Percentiles rank a stretch among this genome's conserved stretches.
These are phyloP conservation scores for Eupsilia transversa DNA, from an alignment of 2,888 invertebrate genomes.

Conservation along the genomic window DNA sequence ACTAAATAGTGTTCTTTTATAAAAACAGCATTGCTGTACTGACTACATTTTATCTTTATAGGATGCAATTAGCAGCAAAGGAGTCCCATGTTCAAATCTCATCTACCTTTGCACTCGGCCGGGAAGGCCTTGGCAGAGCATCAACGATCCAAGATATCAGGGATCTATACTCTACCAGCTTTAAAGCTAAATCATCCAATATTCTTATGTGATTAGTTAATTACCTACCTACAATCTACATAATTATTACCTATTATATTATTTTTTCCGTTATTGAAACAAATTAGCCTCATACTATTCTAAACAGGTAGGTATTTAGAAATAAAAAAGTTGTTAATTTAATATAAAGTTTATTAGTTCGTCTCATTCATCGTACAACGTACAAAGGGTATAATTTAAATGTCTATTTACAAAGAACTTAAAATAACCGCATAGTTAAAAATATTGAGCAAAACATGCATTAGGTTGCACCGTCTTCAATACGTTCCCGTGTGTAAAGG, in stretches of 20 bases:
- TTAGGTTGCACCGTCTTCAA: slow-evolving; percentile 65
- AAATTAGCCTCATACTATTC: background rate
- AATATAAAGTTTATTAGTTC: slow-evolving; percentile 66
- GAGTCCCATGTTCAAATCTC: slow-evolving; percentile 4
- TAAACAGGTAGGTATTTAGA: slow-evolving; percentile 28
- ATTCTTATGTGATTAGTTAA: background rate
- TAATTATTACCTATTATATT: no score
- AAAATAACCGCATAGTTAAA: slow-evolving; percentile 67
- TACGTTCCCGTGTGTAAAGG: slow-evolving; percentile 69
- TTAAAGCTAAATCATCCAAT: background rate
- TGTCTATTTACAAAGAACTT: slow-evolving; percentile 80
- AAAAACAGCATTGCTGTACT: background rate
- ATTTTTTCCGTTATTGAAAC: background rate
- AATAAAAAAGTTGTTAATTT: slow-evolving; percentile 45
- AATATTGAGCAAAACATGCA: slow-evolving; percentile 77
- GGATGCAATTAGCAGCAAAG: slow-evolving; percentile 68
- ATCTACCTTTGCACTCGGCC: background rate
- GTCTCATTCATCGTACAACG: slow-evolving; percentile 70
- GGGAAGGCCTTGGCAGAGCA: slow-evolving; percentile 60
- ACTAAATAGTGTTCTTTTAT: background rate
- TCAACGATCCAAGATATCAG: slow-evolving; percentile 74
- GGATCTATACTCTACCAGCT: slow-evolving; percentile 73
- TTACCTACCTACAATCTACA: background rate
- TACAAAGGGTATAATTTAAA: slow-evolving; percentile 73
- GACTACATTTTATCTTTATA: slow-evolving; percentile 43